Evolutionary conservation across 2,888 invertebrate genomes (phyloP), one percentile per base, ranked within the genome.

Genomic region (Drosophila greeni): DNA sequence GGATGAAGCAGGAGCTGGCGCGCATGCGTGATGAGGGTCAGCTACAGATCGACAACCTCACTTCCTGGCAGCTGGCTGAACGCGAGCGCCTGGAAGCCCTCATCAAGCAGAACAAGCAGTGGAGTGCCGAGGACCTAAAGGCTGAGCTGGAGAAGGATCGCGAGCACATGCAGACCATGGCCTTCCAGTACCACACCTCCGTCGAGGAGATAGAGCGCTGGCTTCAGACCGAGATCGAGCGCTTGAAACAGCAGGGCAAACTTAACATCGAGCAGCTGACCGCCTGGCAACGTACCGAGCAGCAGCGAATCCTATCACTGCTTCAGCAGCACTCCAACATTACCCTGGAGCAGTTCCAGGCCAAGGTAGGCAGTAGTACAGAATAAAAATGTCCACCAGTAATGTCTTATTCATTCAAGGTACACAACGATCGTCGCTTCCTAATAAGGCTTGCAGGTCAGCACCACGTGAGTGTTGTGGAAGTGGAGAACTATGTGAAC

Each of bases 161-260:
- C 4, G 84, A 86, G 5, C 86, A 87, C 42, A 81, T 88, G 78
- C 86, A 87, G 53, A 84, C 84, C 2, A 85, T 87, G 64, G 87
- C 88, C 34, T 85, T 86, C 75, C 87, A 87, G 54, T 86, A 88
- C 48, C 87, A 88, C 57, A 86, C 86, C 1, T 86, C 87, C 0
- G 86, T 87, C 0, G 87, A 87, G 66, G 88, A 88, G 58, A 87
- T 88, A 36, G 87, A 88, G n/a, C 84, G 86, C 31, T 88, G 88
- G 88, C 79, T 87, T 5, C 85, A 86, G 40, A 71, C 81, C 14
- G 88, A 88, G 54, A 76, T 88, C 4, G 79, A 78, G 6, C 79
- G 87, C 0, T 66, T 88, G 57, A 75, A 81, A 56, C 74, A 81
- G 36, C 84, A 87, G 57, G 87, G 87, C 0, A 84, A 86, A 49